Evolutionary conservation across 2,888 invertebrate species (phyloP).

Genomic region (Marronus borbonicus): DNA sequence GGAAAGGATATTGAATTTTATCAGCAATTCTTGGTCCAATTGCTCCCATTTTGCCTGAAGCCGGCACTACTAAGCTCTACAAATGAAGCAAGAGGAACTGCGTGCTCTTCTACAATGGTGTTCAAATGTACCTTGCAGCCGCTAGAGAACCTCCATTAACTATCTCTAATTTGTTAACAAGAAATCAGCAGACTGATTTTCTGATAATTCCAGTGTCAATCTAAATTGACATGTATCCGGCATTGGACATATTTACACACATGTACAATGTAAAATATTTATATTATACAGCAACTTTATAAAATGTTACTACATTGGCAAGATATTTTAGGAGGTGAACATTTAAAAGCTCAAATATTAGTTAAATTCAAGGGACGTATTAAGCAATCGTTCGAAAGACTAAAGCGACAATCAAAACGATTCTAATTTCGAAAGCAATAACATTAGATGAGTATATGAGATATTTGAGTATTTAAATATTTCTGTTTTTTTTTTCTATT

Average conservation of each 20-base stretch:
- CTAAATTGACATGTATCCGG: too few species aligned
- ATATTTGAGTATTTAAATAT: conserved; percentile 51
- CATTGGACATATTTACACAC: conserved; percentile 29
- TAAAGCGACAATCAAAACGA: conserved; percentile 34
- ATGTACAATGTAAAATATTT: conserved; percentile 40
- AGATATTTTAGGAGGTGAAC: conserved; percentile 41
- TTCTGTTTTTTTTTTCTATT: conserved; percentile 50
- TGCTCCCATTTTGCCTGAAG: too few species aligned
- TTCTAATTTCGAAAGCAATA: conserved; percentile 31
- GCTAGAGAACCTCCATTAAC: too few species aligned
- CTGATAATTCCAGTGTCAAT: too few species aligned
- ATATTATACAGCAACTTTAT: conserved; percentile 41
- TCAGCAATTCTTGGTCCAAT: too few species aligned
- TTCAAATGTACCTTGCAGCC: too few species aligned
- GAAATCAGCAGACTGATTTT: too few species aligned
- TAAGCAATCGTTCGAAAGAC: conserved; percentile 8
- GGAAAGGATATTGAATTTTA: too few species aligned
- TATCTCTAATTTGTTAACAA: too few species aligned
- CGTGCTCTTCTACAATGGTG: too few species aligned
- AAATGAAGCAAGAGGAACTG: too few species aligned
- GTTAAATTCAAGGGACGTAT: conserved; percentile 8
- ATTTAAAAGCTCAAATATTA: conserved; percentile 42
- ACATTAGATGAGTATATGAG: conserved; percentile 9
- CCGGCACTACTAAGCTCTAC: too few species aligned
- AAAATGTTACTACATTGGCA: conserved; percentile 43